phyloP scores from a whole-genome alignment of 2,113 vertebrate species.

The Xiphorhynchus elegans region DNA sequence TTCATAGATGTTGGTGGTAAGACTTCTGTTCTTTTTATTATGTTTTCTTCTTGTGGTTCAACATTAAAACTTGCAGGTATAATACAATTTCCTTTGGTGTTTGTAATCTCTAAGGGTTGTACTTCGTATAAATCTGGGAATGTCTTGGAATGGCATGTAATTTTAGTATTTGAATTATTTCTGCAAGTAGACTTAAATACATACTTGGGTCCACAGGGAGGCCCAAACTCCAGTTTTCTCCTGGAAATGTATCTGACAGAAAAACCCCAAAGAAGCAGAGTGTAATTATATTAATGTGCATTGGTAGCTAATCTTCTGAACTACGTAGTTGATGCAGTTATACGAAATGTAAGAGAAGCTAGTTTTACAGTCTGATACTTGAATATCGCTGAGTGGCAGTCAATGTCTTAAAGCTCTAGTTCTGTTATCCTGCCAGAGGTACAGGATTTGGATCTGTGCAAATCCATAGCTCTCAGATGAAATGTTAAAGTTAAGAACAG shows the following conservation, averaged over 20 bases:
- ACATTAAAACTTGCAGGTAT: neutral
- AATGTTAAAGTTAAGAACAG: neutral
- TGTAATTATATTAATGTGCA: neutral
- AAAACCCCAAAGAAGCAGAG: neutral
- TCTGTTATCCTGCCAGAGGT: neutral
- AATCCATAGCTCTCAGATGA: neutral
- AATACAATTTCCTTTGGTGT: neutral
- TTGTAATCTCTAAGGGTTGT: neutral
- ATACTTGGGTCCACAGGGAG: neutral
- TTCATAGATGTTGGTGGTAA: constrained; percentile 98
- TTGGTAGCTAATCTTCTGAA: neutral
- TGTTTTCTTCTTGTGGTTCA: neutral
- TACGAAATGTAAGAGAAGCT: neutral
- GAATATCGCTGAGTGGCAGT: neutral
- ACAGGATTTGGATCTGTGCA: neutral
- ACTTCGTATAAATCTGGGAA: neutral
- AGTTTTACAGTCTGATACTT: neutral
- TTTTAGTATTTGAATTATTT: neutral
- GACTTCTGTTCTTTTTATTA: neutral
- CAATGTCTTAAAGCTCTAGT: neutral
- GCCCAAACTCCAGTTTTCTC: neutral
- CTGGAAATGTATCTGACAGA: neutral
- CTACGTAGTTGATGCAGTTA: neutral
- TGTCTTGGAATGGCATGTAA: neutral
- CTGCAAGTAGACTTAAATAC: neutral